phyloP scores from a whole-genome alignment of 2,797 vertebrate species.

The Dicrostonyx torquatus region DNA sequence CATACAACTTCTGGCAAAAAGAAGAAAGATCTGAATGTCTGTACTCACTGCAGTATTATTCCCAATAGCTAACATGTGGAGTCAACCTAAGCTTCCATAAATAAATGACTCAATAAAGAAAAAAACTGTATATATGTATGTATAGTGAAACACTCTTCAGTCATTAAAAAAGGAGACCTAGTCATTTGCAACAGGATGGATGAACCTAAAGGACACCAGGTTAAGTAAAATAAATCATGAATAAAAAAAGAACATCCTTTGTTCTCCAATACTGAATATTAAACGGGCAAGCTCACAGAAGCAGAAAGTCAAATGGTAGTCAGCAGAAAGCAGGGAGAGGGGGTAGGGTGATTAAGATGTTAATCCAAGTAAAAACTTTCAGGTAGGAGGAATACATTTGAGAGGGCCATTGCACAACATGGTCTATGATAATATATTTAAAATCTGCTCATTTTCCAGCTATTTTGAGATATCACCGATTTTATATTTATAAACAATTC shows the following conservation, averaged over 20 bases:
- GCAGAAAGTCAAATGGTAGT: not conserved
- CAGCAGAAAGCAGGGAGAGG: too few relatives aligned
- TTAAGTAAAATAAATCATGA: not conserved
- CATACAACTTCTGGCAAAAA: not conserved
- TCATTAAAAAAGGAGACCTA: not conserved
- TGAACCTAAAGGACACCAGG: not conserved
- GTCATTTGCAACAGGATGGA: not conserved
- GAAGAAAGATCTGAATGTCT: not conserved
- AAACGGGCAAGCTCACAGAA: not conserved
- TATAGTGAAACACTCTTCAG: not conserved
- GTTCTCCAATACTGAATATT: not conserved
- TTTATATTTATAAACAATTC: not conserved
- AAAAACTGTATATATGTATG: not conserved
- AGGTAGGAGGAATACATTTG: not conserved
- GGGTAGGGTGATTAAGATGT: not conserved
- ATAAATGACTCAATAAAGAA: not conserved
- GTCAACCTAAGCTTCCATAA: not conserved
- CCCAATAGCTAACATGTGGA: not conserved
- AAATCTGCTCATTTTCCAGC: not conserved
- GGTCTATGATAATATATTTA: not conserved
- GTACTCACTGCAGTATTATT: not conserved
- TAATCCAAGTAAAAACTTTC: not conserved
- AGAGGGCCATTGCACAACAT: not conserved
- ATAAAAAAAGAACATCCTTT: not conserved
- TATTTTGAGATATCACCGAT: conserved; percentile 17